These are phyloP conservation scores for Zoanthus gigantus DNA, from an alignment of 92 coral and sea anemone genomes.

Conservation along the genomic window DNA sequence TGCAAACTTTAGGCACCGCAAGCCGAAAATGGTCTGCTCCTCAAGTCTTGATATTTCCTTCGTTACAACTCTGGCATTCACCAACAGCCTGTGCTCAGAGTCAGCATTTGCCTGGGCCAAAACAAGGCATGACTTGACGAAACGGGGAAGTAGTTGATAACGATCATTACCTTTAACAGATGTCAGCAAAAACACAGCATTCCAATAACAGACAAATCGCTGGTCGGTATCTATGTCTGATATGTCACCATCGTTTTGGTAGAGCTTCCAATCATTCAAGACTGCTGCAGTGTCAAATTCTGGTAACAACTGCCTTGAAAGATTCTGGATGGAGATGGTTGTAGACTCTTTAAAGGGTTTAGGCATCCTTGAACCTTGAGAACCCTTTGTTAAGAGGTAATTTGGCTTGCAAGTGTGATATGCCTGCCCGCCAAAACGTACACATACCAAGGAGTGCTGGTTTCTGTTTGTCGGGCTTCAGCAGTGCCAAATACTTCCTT, in stretches of 20 bases:
- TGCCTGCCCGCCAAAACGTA: slow-evolving; percentile 59
- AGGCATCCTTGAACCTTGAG: slow-evolving; percentile 60
- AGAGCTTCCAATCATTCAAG: slow-evolving; percentile 46
- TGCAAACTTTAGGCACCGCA: slow-evolving; percentile 28
- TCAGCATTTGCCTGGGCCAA: slow-evolving; percentile 67
- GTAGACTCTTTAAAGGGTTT: neutral
- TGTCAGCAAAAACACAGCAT: slow-evolving; percentile 49
- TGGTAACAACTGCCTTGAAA: neutral
- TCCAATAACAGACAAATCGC: slow-evolving; percentile 33
- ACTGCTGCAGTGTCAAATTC: slow-evolving; percentile 1
- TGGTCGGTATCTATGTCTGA: slow-evolving; percentile 47
- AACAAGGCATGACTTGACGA: slow-evolving; percentile 66
- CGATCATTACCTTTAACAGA: slow-evolving; percentile 65
- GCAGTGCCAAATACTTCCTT: slow-evolving; percentile 59
- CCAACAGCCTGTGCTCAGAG: slow-evolving; percentile 60
- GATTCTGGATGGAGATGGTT: neutral
- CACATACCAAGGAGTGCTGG: slow-evolving; percentile 64
- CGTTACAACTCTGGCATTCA: slow-evolving; percentile 59
- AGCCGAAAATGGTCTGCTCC: slow-evolving; percentile 60
- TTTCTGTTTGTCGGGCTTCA: slow-evolving; percentile 68
- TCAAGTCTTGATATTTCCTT: slow-evolving; percentile 63
- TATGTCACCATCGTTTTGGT: slow-evolving; percentile 34
- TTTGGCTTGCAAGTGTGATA: slow-evolving; percentile 58
- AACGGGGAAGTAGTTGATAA: slow-evolving; percentile 60
- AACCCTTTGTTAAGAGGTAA: slow-evolving; percentile 65